Evolutionary conservation across 2,797 vertebrate genomes (phyloP).

Genomic region (Cynodonichthys magdalenae): DNA sequence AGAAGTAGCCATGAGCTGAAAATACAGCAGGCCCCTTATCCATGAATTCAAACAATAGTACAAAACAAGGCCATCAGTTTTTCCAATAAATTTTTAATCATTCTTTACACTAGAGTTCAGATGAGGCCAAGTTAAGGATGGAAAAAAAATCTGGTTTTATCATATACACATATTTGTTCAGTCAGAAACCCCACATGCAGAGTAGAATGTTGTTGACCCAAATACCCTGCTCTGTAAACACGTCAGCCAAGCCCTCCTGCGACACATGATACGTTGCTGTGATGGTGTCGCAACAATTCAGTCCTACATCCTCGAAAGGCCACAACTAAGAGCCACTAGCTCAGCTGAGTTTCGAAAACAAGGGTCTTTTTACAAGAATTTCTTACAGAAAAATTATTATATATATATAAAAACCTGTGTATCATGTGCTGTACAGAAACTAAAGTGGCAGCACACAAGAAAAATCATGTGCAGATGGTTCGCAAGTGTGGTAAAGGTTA

Average conservation of each 20-base stretch:
- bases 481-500: constrained; percentile 54
- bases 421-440: too few species aligned
- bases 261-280: constrained; percentile 67
- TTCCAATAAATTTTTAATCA: not conserved
- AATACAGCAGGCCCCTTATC: not conserved
- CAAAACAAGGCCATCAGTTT: constrained; percentile 17
- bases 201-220: constrained; percentile 57
- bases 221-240: constrained; percentile 68
- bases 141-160: not conserved
- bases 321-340: constrained; percentile 25
- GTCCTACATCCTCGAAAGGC: constrained; percentile 20
- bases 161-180: not conserved
- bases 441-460: not conserved
- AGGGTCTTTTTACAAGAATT: too few species aligned
- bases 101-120: not conserved
- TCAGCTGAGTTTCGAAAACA: constrained; percentile 5
- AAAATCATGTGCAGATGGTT: constrained; percentile 5
- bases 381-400: too few species aligned
- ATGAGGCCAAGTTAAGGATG: not conserved
- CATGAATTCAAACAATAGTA: constrained; percentile 43
- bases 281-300: constrained; percentile 55
- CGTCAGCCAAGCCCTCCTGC: constrained; percentile 40
- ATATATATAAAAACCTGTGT: too few species aligned
- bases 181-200: constrained; percentile 15
- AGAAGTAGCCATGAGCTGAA: constrained; percentile 41